These are phyloP conservation scores for Drosophila sturtevanti DNA, from an alignment of 1,140 invertebrate species.

Conservation along the genomic window DNA sequence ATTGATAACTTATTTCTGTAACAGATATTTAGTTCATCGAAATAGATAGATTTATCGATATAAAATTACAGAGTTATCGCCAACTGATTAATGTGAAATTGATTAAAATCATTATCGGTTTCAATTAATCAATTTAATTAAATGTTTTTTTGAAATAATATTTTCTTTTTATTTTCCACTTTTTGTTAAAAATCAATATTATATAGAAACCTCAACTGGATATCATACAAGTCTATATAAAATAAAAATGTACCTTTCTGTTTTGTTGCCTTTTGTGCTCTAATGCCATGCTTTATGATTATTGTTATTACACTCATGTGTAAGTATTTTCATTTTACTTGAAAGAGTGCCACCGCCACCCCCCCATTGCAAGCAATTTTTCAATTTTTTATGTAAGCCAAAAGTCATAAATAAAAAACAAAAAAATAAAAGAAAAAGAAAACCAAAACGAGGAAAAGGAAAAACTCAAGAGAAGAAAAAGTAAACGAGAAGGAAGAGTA, in stretches of 20 bases:
- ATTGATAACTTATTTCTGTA: no score
- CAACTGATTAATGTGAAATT: no score
- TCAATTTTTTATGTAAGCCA: conserved; percentile 70
- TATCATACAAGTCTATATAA: not conserved
- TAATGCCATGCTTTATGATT: conserved; percentile 54
- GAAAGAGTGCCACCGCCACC: conserved; percentile 16
- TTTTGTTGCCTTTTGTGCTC: conserved; percentile 7
- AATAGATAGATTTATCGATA: no score
- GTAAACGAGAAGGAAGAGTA: not conserved
- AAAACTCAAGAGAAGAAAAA: not conserved
- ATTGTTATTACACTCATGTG: conserved; percentile 59
- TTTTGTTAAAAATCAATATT: no score
- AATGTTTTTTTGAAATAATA: no score
- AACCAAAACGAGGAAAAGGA: conserved; percentile 5
- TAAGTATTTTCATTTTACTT: conserved; percentile 39
- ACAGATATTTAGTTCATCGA: no score
- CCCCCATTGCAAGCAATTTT: conserved; percentile 62
- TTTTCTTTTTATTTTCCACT: not conserved
- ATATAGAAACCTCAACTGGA: not conserved
- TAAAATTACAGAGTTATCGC: no score
- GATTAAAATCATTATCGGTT: no score
- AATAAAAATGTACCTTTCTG: not conserved
- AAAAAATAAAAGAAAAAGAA: conserved; percentile 25
- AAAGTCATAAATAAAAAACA: conserved; percentile 66
- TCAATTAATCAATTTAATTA: no score